Evolutionary conservation across 2,113 vertebrate species (phyloP).

Genomic region (Cercopithecus mona): DNA sequence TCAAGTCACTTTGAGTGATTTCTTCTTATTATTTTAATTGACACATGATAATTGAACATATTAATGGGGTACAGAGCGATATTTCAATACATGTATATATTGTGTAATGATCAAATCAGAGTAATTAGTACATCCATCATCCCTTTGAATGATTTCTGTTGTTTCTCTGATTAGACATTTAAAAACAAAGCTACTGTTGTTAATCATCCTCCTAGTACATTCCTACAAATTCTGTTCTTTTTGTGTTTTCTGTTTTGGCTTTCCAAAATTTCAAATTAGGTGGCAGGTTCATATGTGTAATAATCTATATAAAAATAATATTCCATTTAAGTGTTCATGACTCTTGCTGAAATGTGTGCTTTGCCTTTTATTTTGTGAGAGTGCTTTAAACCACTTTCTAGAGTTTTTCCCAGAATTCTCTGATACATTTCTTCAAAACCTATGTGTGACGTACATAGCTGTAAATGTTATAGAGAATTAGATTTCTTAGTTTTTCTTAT

Average conservation of each 20-base stretch:
- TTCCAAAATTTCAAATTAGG: constrained; percentile 54
- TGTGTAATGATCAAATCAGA: background rate
- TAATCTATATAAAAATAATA: constrained; percentile 15
- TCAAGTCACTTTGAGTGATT: constrained; percentile 38
- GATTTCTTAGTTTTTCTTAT: constrained; percentile 11
- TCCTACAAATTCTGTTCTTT: constrained; percentile 23
- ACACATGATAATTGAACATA: background rate
- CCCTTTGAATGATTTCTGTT: constrained; percentile 39
- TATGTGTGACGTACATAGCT: background rate
- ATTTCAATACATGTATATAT: background rate
- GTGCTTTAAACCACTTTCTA: constrained; percentile 39
- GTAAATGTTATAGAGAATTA: background rate
- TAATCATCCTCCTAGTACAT: background rate
- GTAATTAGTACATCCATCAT: background rate
- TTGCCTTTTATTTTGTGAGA: constrained; percentile 50
- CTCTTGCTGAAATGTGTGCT: constrained; percentile 45
- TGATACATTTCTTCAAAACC: constrained; percentile 31
- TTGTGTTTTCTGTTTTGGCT: constrained; percentile 38
- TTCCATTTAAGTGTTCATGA: background rate
- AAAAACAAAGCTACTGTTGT: constrained; percentile 41
- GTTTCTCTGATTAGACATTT: constrained; percentile 48
- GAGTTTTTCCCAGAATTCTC: constrained; percentile 7
- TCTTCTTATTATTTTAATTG: background rate
- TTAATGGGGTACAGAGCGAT: background rate
- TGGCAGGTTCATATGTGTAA: background rate